A percentile compares a stretch with the other conserved stretches of the same genome.
Conservation (phyloP, 1,140 invertebrate genomes). For the Gonatopus flavifemur region DNA sequence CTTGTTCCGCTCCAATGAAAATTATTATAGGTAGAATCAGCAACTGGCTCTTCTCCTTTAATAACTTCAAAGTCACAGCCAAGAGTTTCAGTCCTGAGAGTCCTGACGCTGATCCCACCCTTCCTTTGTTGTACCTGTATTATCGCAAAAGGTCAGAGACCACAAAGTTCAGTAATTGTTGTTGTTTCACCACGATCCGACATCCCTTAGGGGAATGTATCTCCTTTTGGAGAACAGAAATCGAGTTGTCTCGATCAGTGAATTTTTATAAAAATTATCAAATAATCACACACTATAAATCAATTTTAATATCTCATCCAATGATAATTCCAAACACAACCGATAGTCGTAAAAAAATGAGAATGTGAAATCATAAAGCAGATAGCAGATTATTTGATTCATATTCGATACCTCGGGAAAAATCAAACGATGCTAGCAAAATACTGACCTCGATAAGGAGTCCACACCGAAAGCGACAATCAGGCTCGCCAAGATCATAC, state of each 20-base stretch:
- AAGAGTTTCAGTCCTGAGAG: constrained; percentile 66
- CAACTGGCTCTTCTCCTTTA: constrained; percentile 76
- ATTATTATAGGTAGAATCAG: constrained; percentile 89
- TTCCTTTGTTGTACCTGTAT: constrained; percentile 53
- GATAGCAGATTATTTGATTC: too few relatives aligned
- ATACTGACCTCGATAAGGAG: constrained; percentile 70
- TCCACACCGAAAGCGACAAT: constrained; percentile 83
- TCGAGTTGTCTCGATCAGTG: too few relatives aligned
- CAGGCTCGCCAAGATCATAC: constrained; percentile 73
- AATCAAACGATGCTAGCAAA: too few relatives aligned
- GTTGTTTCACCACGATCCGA: neutral
- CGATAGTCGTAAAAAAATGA: too few relatives aligned
- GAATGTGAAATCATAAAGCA: too few relatives aligned
- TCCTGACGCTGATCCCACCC: constrained; percentile 43
- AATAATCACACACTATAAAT: too few relatives aligned
- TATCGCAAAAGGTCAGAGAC: constrained; percentile 2
- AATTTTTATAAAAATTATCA: too few relatives aligned
- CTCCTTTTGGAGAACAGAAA: too few relatives aligned
- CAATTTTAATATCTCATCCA: too few relatives aligned
- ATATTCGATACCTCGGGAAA: too few relatives aligned
- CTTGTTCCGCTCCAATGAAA: constrained; percentile 92
- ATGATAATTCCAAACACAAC: too few relatives aligned
- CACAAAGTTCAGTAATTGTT: neutral
- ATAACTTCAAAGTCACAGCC: constrained; percentile 76
- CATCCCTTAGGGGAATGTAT: too few relatives aligned